These are phyloP conservation scores for Micoletzkya japonica DNA, from an alignment of 2,888 invertebrate genomes.

Conservation along the genomic window DNA sequence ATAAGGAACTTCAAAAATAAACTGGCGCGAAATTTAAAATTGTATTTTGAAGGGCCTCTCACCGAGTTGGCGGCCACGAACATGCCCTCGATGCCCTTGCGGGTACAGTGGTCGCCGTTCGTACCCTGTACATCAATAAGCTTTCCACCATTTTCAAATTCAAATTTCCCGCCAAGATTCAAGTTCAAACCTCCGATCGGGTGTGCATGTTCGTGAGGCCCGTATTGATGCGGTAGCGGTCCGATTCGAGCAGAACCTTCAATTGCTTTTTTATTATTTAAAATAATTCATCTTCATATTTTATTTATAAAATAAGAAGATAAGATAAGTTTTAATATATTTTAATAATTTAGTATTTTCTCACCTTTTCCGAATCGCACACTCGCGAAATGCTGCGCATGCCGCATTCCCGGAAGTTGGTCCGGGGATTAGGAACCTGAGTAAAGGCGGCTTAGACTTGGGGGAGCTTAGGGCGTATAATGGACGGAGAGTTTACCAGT, in stretches of 20 bases:
- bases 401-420: constrained; percentile 28
- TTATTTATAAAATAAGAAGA: background rate
- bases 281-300: background rate
- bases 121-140: constrained; percentile 2
- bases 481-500: too few relatives aligned
- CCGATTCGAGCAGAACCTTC: constrained; percentile 13
- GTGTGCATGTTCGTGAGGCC: constrained; percentile 28
- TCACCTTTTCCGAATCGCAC: constrained; percentile 19
- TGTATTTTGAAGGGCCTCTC: background rate
- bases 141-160: background rate
- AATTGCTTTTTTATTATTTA: background rate
- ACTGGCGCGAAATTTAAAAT: background rate
- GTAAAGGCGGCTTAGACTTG: too few relatives aligned
- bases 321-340: background rate
- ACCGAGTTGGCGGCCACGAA: constrained; percentile 16
- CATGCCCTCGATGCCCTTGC: constrained; percentile 21
- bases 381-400: constrained; percentile 25
- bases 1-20: background rate
- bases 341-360: background rate
- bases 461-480: too few relatives aligned
- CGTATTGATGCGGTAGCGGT: constrained; percentile 24
- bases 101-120: constrained; percentile 11
- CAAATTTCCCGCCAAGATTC: background rate
- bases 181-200: constrained; percentile 6
- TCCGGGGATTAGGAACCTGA: constrained; percentile 24